phyloP scores from a whole-genome alignment of 2,888 invertebrate species.

The Sarcophaga caerulescens region DNA sequence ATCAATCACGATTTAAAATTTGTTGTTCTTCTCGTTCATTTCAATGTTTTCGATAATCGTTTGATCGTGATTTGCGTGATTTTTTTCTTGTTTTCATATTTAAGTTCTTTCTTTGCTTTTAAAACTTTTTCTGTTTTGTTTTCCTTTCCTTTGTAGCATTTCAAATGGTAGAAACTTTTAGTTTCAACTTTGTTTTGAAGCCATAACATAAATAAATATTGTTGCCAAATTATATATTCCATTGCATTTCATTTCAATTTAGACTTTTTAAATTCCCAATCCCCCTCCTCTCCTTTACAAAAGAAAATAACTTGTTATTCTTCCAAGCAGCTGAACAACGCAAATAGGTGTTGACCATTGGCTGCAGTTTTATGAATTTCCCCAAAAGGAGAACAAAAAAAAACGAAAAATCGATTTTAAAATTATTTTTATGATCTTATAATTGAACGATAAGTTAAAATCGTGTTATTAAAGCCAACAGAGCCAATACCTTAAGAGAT shows the following conservation, averaged over 20 bases:
- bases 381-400: neutral
- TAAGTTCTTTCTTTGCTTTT: too few species aligned
- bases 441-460: conserved; percentile 54
- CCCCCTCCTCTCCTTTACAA: neutral
- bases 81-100: conserved; percentile 81
- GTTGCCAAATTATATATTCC: conserved; percentile 55
- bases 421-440: conserved; percentile 62
- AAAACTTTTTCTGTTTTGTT: neutral
- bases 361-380: conserved; percentile 42
- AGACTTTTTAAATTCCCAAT: neutral
- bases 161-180: conserved; percentile 14
- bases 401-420: conserved; percentile 49
- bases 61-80: conserved; percentile 81
- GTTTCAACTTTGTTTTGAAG: conserved; percentile 33
- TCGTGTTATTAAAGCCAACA: conserved; percentile 32
- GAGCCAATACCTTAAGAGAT: too few species aligned
- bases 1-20: conserved; percentile 61
- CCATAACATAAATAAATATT: conserved; percentile 51
- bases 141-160: conserved; percentile 3
- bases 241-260: conserved; percentile 60
- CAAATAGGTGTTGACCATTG: conserved; percentile 46
- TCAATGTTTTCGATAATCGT: conserved; percentile 75
- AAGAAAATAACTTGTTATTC: neutral
- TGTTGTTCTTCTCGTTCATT: conserved; percentile 13
- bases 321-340: neutral